Percentiles rank a stretch among this genome's conserved stretches.
Evolutionary conservation across 1,140 invertebrate species (phyloP).

Genomic region (Brachionus manjavacas): DNA sequence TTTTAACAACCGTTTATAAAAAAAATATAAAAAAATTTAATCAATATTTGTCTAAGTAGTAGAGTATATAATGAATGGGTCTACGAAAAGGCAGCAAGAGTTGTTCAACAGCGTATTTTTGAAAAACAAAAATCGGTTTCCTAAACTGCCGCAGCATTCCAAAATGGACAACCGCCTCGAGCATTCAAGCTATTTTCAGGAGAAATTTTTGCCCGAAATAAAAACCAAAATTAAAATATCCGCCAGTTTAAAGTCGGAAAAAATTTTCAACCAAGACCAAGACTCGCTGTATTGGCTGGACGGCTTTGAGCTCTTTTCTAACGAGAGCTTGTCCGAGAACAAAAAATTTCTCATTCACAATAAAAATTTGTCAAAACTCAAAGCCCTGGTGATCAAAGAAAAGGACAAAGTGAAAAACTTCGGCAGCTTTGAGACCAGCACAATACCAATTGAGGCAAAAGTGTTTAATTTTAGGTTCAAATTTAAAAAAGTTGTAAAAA

Average conservation of each 20-base stretch:
- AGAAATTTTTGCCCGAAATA: not conserved
- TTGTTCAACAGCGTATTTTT: not conserved
- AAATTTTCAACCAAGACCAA: not conserved
- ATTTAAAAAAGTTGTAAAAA: slow-evolving; percentile 11
- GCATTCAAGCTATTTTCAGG: not conserved
- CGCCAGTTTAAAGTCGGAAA: not conserved
- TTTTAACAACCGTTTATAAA: not conserved
- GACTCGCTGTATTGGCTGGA: not conserved
- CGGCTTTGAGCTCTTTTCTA: not conserved
- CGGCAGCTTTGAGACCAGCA: not conserved
- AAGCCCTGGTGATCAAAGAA: not conserved
- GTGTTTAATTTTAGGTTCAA: not conserved
- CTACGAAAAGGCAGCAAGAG: not conserved
- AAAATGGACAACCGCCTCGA: not conserved
- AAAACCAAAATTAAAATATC: slow-evolving; percentile 12
- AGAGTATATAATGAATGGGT: not conserved
- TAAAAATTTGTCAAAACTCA: slow-evolving; percentile 19
- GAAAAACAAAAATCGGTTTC: not conserved
- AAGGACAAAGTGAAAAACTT: not conserved
- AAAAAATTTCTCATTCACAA: not conserved
- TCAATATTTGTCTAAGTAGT: not conserved
- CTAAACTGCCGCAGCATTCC: not conserved
- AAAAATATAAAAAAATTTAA: not conserved
- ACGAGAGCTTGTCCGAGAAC: not conserved
- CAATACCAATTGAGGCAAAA: not conserved